Percentiles rank a stretch among this genome's conserved stretches.
Evolutionary conservation across 2,888 invertebrate genomes (phyloP).

Genomic region (Bugula neritina): DNA sequence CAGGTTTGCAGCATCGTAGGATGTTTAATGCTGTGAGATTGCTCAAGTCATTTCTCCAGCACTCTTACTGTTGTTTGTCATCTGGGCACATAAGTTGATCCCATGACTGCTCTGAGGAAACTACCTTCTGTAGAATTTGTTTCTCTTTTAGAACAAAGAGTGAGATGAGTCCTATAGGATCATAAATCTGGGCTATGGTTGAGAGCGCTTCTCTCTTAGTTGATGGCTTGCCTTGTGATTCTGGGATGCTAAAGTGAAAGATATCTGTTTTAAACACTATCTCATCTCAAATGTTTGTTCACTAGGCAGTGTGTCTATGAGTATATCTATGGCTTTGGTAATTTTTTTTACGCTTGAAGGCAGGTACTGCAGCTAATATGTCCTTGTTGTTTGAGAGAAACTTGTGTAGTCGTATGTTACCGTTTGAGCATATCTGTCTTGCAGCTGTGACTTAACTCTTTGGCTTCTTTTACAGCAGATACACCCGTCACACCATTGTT

Average conservation of each 20-base stretch:
- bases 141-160: background rate
- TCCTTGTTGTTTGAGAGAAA: background rate
- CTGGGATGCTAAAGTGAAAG: no score
- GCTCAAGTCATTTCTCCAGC: background rate
- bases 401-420: background rate
- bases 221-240: no score
- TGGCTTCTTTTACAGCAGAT: no score
- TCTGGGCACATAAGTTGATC: background rate
- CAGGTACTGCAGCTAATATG: background rate
- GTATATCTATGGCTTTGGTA: no score
- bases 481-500: background rate
- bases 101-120: background rate
- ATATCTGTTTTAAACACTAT: no score
- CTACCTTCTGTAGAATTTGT: background rate
- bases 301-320: no score
- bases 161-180: background rate
- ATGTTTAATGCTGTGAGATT: background rate
- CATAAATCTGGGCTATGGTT: background rate
- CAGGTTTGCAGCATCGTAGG: background rate
- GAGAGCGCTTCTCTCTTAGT: background rate
- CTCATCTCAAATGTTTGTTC: no score
- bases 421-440: no score
- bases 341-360: no score
- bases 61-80: background rate
- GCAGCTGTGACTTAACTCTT: no score